Conservation (phyloP, 2,797 vertebrate genomes). For the Chrosomus eos region DNA sequence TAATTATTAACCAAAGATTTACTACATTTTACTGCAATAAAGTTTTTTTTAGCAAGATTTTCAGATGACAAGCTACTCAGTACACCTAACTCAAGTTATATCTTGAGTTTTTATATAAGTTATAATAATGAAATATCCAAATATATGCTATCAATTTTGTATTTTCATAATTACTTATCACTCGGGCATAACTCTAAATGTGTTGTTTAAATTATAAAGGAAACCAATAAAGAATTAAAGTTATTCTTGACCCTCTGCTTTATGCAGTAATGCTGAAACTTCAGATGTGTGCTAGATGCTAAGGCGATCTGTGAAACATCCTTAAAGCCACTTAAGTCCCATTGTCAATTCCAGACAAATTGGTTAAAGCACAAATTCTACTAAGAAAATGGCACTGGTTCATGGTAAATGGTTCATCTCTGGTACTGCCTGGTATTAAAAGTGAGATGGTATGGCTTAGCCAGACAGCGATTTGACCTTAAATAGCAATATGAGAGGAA, state of each 20-base stretch:
- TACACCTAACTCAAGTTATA: not conserved
- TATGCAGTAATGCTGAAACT: not conserved
- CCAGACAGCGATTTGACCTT: not conserved
- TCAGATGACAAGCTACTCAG: not conserved
- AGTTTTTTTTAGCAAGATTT: not conserved
- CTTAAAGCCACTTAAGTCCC: not conserved
- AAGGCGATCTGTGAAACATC: no score
- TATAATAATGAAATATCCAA: not conserved
- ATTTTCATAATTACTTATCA: not conserved
- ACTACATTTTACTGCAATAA: not conserved
- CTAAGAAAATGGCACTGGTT: no score
- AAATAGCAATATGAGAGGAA: not conserved
- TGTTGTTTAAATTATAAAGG: not conserved
- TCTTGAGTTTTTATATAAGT: no score
- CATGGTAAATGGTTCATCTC: no score
- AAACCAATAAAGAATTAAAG: not conserved
- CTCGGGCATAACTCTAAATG: not conserved
- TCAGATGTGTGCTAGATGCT: not conserved
- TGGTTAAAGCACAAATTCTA: not conserved
- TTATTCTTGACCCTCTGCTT: not conserved
- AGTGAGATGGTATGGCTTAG: not conserved
- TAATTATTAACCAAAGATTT: not conserved
- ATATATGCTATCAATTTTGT: not conserved
- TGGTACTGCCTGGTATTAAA: not conserved
- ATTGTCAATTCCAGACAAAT: not conserved